Conservation (phyloP, 2,888 invertebrate genomes). For the Shargacucullia verbasci region DNA sequence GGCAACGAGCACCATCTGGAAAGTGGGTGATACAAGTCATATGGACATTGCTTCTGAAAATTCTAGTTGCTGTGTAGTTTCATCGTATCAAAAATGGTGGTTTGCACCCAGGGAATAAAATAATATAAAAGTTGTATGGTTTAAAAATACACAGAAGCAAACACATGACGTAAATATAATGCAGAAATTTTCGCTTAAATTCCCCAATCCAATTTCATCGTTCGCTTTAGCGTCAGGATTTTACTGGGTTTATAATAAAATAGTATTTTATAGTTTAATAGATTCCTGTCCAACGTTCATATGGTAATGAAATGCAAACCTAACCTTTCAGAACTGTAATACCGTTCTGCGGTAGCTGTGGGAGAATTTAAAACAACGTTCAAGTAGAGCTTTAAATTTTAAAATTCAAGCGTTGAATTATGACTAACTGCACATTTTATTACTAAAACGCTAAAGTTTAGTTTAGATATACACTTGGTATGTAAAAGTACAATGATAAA, state of each 20-base stretch:
- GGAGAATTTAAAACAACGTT: slow-evolving; percentile 39
- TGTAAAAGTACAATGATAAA: too few species aligned
- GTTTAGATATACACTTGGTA: not conserved
- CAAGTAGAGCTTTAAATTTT: slow-evolving; percentile 36
- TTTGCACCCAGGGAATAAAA: too few species aligned
- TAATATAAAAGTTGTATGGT: too few species aligned
- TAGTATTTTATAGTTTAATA: slow-evolving; percentile 22
- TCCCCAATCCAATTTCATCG: too few species aligned
- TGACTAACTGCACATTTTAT: slow-evolving; percentile 13
- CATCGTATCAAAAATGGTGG: slow-evolving; percentile 1
- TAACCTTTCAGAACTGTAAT: slow-evolving; percentile 56
- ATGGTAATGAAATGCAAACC: slow-evolving; percentile 62
- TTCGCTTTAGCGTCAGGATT: not conserved
- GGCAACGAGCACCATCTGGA: slow-evolving; percentile 21
- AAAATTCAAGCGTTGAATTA: slow-evolving; percentile 28
- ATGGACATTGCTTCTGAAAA: slow-evolving; percentile 7
- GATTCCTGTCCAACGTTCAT: slow-evolving; percentile 20
- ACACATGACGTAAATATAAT: not conserved
- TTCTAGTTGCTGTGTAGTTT: slow-evolving; percentile 5
- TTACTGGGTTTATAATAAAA: slow-evolving; percentile 15
- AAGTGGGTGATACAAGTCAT: slow-evolving; percentile 27
- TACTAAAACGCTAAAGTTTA: slow-evolving; percentile 3
- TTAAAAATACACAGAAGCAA: too few species aligned
- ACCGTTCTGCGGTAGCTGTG: slow-evolving; percentile 23
- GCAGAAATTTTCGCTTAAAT: too few species aligned